Evolutionary conservation across 2,113 vertebrate species (phyloP), one percentile per base, ranked within the genome.

Genomic region (Strix aluco): DNA sequence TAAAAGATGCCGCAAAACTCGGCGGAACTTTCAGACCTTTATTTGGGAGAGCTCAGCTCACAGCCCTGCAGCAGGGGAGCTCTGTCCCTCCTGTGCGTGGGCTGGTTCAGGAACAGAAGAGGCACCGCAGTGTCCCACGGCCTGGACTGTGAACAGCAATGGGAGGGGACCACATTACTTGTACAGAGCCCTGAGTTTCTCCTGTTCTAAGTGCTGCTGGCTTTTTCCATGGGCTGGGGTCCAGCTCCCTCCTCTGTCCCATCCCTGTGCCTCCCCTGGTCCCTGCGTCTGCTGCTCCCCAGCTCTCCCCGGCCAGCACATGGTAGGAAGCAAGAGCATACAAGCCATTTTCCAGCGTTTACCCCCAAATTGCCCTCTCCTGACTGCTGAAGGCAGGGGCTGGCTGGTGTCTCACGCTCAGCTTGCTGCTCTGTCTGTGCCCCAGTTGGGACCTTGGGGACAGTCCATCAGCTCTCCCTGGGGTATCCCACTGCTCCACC

Each of bases 381-480:
- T 13, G 71, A 22, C 26, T 13, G 58, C 13, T 42, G 26, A 29
- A 27, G 38, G 23, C 49, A 12, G 75, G 65, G 9, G 10, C 55
- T 12, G 10, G 7, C 6, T 3, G 6, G 34, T 1, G 18, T 5
- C 34, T 32, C 46, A 16, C 40, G 42, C 78, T 10, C 9, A 21
- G 38, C 32, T 72, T 10, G 1, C 2, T 16, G 69, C 73, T 81
- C 85, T 80, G 62, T 40, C 42, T 5, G 34, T 13, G 36, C 44
- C 54, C 8, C 3, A 1, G 11, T 19, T 38, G 84, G 67, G 71
- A 26, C 62, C 34, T 13, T 14, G 72, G 58, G 55, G 42, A 62
- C 17, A 15, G 2, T 0, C 49, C 42, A 32, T 58, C 34, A 6
- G 6, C 29, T 42, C 13, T 12, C n/a, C n/a, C 7, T 0, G 0